A percentile compares a stretch with the other conserved stretches of the same genome.
phyloP scores from a whole-genome alignment of 2,888 invertebrate species.

The Diaphora mendica region DNA sequence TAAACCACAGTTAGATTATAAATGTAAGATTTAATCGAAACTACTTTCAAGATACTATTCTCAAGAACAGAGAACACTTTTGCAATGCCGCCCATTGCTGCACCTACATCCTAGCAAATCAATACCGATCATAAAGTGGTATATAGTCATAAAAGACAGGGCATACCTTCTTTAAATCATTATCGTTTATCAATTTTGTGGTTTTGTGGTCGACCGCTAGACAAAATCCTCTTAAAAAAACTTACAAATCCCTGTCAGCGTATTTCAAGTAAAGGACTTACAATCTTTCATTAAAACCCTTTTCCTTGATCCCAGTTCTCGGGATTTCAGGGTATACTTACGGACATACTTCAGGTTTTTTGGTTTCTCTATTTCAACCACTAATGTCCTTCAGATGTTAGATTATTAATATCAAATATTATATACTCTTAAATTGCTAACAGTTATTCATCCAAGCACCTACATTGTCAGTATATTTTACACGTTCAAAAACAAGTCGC shows the following conservation, averaged over 20 bases:
- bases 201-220: no score
- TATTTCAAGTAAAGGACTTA: no score
- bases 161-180: no score
- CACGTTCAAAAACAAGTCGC: conserved; percentile 51
- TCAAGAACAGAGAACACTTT: neutral
- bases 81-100: neutral
- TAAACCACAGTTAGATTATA: conserved; percentile 8
- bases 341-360: neutral
- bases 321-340: neutral
- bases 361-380: neutral
- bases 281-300: no score
- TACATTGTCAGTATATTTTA: conserved; percentile 28
- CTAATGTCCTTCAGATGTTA: neutral
- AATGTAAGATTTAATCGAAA: neutral
- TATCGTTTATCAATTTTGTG: no score
- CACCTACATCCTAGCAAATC: neutral
- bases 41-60: neutral
- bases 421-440: neutral
- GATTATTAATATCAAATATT: neutral
- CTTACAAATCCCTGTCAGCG: neutral
- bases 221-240: neutral
- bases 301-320: neutral
- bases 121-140: no score
- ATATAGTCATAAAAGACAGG: no score
- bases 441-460: neutral